A percentile compares a stretch with the other conserved stretches of the same genome.
These are phyloP conservation scores for Bubo blakistoni DNA, from an alignment of 2,113 vertebrate genomes.

Conservation along the genomic window DNA sequence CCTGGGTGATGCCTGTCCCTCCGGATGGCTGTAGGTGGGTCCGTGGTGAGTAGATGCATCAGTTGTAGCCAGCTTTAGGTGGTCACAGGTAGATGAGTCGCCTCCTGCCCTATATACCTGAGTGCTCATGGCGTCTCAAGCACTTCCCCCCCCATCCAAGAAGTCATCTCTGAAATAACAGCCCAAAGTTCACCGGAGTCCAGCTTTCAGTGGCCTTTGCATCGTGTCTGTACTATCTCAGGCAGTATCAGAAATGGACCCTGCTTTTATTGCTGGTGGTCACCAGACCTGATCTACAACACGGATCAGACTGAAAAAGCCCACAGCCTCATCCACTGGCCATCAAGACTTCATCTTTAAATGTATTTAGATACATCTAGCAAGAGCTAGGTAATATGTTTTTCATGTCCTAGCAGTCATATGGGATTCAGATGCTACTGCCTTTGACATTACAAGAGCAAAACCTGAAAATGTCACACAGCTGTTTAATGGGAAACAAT, in stretches of 20 bases:
- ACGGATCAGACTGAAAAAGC: not conserved
- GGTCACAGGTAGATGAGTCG: not conserved
- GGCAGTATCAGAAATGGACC: not conserved
- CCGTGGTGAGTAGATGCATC: not conserved
- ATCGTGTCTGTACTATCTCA: accelerated
- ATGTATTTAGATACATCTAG: not conserved
- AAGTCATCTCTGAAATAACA: not conserved
- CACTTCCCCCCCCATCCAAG: not conserved
- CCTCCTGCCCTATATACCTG: not conserved
- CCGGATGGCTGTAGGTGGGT: not conserved
- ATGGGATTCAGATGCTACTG: not conserved
- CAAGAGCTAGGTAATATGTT: not conserved
- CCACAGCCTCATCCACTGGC: not conserved
- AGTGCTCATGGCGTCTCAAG: not conserved
- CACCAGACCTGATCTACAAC: not conserved
- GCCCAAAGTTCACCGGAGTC: not conserved
- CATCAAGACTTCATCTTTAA: not conserved
- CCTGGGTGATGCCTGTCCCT: not conserved
- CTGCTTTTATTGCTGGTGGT: not conserved
- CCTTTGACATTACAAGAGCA: not conserved
- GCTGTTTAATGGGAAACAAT: not conserved
- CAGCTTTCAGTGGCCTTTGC: not conserved
- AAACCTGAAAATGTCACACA: not conserved
- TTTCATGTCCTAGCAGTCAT: not conserved
- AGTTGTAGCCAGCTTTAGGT: not conserved